Evolutionary conservation across 1,140 invertebrate species (phyloP), one percentile per base, ranked within the genome.

Genomic region (Psix sp.): DNA sequence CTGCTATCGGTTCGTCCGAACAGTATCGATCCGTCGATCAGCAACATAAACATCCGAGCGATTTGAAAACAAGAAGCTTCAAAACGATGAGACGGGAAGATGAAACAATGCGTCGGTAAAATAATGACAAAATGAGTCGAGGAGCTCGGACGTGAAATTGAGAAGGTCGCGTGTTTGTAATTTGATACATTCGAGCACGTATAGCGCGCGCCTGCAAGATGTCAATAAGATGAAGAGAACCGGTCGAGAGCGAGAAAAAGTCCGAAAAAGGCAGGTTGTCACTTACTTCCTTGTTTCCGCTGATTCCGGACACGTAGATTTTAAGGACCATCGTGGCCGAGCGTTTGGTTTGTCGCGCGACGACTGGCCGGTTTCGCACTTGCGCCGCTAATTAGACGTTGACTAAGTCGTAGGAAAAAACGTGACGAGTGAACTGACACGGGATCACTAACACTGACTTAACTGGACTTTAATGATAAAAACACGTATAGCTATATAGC

Each of bases 281-380:
- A 89, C 85, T 91, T 87, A 95, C 94, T 92, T 96, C 94, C 88
- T 96, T 95, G 85, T 94, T 95, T 67, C 94, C 94, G 79, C 94
- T 95, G 88, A 95, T 95, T 77, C 94, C 94, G 83, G 94, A 95
- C 84, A 95, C 90, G 86, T 94, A 96, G 70, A 96, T 91, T 91
- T 95, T 96, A 71, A 96, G 91, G 82, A 93, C 94, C 95, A 96
- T 96, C 52, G 80, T 85, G 29, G 31, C 21, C 38, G 15, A 68
- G 36, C 35, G 42, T 49, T 63, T 52, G 2, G 51, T 48, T 54
- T 20, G 39, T 31, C 29, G 51, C 36, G 56, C 36, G 24, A 72
- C 52, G 49, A 62, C 42, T 67, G 56, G 45, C 71, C 71, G 71
- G 71, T 74, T 62, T 59, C 36, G 21, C 52, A 60, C 60, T 73